Percentiles rank a stretch among this genome's conserved stretches.
Evolutionary conservation across 2,113 vertebrate genomes (phyloP).

Genomic region (Vulpes lagopus): DNA sequence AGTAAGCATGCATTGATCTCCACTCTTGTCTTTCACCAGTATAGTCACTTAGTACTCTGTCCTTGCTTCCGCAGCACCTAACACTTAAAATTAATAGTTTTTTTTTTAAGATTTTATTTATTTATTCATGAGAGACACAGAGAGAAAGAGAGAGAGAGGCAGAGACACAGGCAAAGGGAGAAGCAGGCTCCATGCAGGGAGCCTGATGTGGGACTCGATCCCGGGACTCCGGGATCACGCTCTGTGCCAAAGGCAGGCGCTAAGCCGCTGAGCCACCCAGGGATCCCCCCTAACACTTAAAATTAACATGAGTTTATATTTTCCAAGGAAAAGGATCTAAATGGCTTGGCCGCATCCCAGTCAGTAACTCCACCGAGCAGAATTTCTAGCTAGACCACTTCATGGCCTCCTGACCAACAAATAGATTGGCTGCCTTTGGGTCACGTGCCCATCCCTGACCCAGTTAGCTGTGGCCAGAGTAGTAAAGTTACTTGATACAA

Average conservation of each 20-base stretch:
- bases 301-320: background rate
- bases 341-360: background rate
- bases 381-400: background rate
- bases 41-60: background rate
- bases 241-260: no score
- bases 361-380: background rate
- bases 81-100: background rate
- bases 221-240: no score
- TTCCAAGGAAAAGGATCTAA: background rate
- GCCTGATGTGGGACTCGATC: no score
- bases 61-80: background rate
- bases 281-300: background rate
- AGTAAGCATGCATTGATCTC: conserved; percentile 14
- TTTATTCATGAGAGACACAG: no score
- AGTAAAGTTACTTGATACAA: background rate
- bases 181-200: no score
- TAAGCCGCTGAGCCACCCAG: no score
- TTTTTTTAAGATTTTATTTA: no score
- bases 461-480: background rate
- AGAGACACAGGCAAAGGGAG: no score
- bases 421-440: background rate
- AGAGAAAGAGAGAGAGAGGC: no score
- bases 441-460: background rate
- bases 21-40: background rate
- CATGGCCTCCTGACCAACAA: background rate